Base-by-base conservation (phyloP, 2,888 invertebrate species). In the Drymonia ruficornis region DNA sequence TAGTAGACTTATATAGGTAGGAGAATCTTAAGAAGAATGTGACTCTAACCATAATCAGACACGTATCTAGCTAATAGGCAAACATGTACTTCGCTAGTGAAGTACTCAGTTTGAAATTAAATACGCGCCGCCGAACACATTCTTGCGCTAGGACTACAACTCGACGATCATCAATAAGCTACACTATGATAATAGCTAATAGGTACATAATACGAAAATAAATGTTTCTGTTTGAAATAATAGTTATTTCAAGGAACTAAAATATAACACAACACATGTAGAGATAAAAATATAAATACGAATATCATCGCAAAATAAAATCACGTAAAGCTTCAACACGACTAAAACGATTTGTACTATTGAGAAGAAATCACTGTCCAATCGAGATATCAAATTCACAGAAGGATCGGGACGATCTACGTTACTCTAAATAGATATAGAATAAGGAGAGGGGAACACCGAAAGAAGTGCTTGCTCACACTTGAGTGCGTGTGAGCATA, bases 261-360 rank as follows among this genome's bases (percentile, higher is more conserved):
- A 63, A 53, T 59, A 63, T 63, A 78, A 78, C 73, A 81, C 76
- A 78, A 76, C 70, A 74, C 69, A 59, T 65, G 55, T 61, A 66
- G 61, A 72, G 66, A 72, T 70, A 76, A 72, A 72, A 74, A 67
- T 55, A 64, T 69, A 72, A 61, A 69, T 63, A 74, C 67, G 70
- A 74, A 78, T 75, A 77, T 67, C 58, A 70, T 40, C 58, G 77
- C 76, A 77, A 81, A 78, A 81, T 70, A 81, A 68, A 74, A 74
- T 63, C 58, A 62, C 70, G 67, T 83, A 87, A 84, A 87, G 80
- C 80, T 81, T 74, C 65, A 75, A 75, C 66, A 78, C 72, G 80
- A 88, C 86, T 87, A 87, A 81, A 82, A 72, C 72, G 83, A 85
- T 90, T 91, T 90, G 91, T 91, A 91, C 91, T 89, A 84, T 83